Conservation (phyloP, 2,888 invertebrate genomes). For the Micoletzkya japonica region DNA sequence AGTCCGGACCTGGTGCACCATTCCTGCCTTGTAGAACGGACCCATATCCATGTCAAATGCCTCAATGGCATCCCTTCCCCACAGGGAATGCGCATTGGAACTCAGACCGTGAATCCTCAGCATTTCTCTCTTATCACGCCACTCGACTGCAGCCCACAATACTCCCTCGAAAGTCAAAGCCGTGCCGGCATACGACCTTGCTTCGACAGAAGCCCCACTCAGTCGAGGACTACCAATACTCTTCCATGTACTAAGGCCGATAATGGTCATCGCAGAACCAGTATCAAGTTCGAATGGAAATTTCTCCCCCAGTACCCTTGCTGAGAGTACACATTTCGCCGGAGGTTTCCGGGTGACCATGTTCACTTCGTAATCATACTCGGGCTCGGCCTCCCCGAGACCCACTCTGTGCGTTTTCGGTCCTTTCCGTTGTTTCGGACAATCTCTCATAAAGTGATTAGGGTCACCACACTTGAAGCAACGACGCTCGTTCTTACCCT, state of each 20-base stretch:
- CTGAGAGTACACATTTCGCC: background rate
- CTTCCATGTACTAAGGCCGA: slow-evolving; percentile 13
- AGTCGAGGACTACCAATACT: slow-evolving; percentile 11
- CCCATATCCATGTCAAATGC: slow-evolving; percentile 18
- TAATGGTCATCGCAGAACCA: slow-evolving; percentile 12
- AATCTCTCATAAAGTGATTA: no score
- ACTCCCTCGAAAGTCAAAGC: slow-evolving; percentile 17
- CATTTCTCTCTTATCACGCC: background rate
- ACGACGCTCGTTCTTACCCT: no score
- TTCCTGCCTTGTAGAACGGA: slow-evolving; percentile 14
- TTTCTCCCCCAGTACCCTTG: background rate
- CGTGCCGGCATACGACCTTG: slow-evolving; percentile 14
- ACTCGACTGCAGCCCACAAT: background rate
- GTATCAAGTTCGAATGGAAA: slow-evolving; percentile 23
- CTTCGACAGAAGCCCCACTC: background rate
- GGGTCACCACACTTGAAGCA: no score
- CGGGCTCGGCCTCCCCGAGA: no score
- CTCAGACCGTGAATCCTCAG: slow-evolving; percentile 7
- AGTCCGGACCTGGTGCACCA: background rate
- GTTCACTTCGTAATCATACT: no score
- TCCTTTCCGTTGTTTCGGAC: no score
- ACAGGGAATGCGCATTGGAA: background rate
- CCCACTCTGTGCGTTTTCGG: no score
- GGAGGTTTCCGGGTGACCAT: no score
- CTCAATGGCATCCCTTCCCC: slow-evolving; percentile 26